These are phyloP conservation scores for Otis tarda DNA, from an alignment of 2,113 vertebrate species.

Conservation along the genomic window DNA sequence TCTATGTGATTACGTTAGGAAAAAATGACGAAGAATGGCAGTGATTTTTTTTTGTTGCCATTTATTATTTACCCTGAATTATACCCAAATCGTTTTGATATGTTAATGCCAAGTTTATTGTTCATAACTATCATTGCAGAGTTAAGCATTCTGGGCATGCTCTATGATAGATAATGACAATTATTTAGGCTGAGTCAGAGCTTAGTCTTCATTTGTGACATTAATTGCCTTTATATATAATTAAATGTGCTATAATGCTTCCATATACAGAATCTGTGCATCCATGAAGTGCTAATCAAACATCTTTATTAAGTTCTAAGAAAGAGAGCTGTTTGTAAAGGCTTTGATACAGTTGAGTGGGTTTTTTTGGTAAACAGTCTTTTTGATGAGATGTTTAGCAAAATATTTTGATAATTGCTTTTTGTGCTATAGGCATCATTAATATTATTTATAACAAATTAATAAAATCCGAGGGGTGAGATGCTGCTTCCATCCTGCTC, in stretches of 20 bases:
- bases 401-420: conserved; percentile 49
- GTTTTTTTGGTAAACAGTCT: conserved; percentile 14
- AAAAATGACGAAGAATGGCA: neutral
- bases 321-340: neutral
- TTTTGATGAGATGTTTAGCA: conserved; percentile 4
- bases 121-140: conserved; percentile 48
- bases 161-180: conserved; percentile 57
- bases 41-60: neutral
- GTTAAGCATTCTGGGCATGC: conserved; percentile 49
- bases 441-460: conserved; percentile 3
- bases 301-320: conserved; percentile 55
- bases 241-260: conserved; percentile 53
- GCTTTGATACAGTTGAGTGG: conserved; percentile 21
- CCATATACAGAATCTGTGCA: conserved; percentile 24
- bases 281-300: conserved; percentile 55
- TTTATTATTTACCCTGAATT: conserved; percentile 29
- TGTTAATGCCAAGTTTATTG: conserved; percentile 54
- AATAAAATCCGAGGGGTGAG: neutral
- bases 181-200: conserved; percentile 53
- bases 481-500: neutral
- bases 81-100: conserved; percentile 17
- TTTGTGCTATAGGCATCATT: neutral
- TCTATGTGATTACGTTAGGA: fast-evolving
- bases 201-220: conserved; percentile 60
- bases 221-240: conserved; percentile 63